Base-by-base conservation (phyloP, 2,797 vertebrate genomes). In the Sebastiscus albofasciatus region DNA sequence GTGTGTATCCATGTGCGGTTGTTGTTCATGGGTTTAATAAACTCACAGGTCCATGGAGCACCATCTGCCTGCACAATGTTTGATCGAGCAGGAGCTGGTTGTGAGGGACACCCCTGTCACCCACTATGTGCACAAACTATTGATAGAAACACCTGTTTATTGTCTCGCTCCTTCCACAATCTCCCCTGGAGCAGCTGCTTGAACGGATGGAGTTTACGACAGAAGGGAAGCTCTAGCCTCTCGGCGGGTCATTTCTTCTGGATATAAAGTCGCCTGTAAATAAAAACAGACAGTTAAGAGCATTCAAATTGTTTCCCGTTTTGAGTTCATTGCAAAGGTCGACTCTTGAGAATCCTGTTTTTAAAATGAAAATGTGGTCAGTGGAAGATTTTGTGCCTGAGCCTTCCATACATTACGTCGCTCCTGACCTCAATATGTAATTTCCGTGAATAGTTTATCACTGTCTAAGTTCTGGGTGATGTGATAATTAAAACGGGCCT, bases 11-110 rank as follows among this genome's bases (percentile, higher is more conserved):
- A 67, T 55, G 71, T 85, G 84, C 81, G 80, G 70, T 77, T 65
- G 75, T 78, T 77, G 84, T 78, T 85, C 75, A 73, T 68, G 54
- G 61, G 64, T 90, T 88, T 87, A 82, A 85, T 89, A 84, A 91
- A 90, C 84, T 92, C 89, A 36, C 90, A 80, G 91, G 89, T 93
- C 90, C 78, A 49, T 75, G 29, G 88, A 92, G 90, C 88, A 91
- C 94, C 94, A 95, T 95, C 95, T 96, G 94, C 78, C 89, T 85
- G 82, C 80, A 8, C 67, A 36, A 36, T 72, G 90, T 90, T 91
- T 88, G 90, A 93, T 89, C 20, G 85, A 90, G 86, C 90, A 49
- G 85, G 83, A 89, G 86, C 82, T 67, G 84, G 71, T 92, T 87
- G 81, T 88, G 90, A 88, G 90, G 85, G 91, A 90, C 91, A 85